Evolutionary conservation across 2,113 vertebrate genomes (phyloP).

Genomic region (Grantiella picta): DNA sequence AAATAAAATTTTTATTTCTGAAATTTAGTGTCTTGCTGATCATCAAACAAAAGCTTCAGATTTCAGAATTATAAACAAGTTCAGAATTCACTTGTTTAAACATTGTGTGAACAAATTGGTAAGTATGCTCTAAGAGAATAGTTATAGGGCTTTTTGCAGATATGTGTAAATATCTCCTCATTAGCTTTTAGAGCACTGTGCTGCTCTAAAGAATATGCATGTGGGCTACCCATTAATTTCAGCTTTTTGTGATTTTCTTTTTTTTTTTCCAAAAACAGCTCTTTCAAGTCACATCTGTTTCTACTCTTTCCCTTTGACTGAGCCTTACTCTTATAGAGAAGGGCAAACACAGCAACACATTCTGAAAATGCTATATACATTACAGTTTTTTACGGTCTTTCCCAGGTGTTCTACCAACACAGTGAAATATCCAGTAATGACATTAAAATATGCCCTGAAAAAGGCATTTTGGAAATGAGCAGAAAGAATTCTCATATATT

Average conservation of each 20-base stretch:
- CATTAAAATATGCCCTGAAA: not conserved
- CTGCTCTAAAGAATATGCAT: not conserved
- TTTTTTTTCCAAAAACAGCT: not conserved
- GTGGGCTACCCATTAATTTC: not conserved
- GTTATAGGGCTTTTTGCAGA: not conserved
- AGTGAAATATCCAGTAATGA: not conserved
- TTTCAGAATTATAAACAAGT: not conserved
- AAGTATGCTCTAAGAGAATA: not conserved
- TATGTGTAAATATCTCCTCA: not conserved
- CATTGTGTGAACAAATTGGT: not conserved
- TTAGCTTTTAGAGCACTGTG: not conserved
- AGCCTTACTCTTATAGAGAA: not conserved
- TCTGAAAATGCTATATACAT: not conserved
- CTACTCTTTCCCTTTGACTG: not conserved
- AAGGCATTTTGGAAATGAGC: not conserved
- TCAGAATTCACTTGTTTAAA: not conserved
- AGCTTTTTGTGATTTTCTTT: not conserved
- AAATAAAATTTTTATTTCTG: rapidly evolving
- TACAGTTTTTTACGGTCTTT: not conserved
- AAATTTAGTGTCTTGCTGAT: not conserved
- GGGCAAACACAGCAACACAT: not conserved
- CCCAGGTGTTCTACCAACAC: not conserved
- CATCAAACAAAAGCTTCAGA: not conserved
- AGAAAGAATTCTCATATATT: not conserved
- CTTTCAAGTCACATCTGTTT: not conserved